These are phyloP conservation scores for Mythimna lalbum DNA, from an alignment of 2,888 invertebrate species.

Conservation along the genomic window DNA sequence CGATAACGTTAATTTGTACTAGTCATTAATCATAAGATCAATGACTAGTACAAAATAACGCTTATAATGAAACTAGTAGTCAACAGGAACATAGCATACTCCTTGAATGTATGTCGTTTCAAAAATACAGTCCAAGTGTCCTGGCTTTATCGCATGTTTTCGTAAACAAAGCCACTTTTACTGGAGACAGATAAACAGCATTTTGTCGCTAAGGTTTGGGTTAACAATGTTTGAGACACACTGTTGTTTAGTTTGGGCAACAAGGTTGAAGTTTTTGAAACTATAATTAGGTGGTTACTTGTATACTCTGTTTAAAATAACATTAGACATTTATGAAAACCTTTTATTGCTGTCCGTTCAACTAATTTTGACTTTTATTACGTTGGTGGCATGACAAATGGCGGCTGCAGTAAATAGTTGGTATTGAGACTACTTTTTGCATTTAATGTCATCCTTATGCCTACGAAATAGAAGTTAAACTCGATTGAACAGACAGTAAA, in stretches of 20 bases:
- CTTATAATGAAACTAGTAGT: constrained; percentile 37
- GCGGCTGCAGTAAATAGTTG: too few species aligned
- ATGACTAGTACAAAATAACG: neutral
- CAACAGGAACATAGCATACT: constrained; percentile 20
- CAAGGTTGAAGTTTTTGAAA: neutral
- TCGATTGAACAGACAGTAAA: too few species aligned
- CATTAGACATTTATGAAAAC: too few species aligned
- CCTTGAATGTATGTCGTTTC: constrained; percentile 67
- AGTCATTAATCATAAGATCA: too few species aligned
- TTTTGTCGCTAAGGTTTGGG: constrained; percentile 73
- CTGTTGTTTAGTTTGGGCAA: constrained; percentile 36
- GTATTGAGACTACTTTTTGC: too few species aligned
- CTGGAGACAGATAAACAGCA: constrained; percentile 81
- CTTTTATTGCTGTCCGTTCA: too few species aligned
- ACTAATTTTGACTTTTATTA: too few species aligned
- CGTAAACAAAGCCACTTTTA: constrained; percentile 81
- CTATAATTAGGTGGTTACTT: neutral
- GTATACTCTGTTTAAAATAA: too few species aligned
- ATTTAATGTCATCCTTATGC: too few species aligned
- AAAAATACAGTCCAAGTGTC: constrained; percentile 69
- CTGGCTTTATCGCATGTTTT: constrained; percentile 79
- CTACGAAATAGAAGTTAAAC: too few species aligned
- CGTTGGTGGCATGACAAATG: too few species aligned
- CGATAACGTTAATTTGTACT: too few species aligned
- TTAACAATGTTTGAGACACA: constrained; percentile 72